These are phyloP conservation scores for Sphenopsis melanotis DNA, from an alignment of 2,797 vertebrate genomes.

Conservation along the genomic window DNA sequence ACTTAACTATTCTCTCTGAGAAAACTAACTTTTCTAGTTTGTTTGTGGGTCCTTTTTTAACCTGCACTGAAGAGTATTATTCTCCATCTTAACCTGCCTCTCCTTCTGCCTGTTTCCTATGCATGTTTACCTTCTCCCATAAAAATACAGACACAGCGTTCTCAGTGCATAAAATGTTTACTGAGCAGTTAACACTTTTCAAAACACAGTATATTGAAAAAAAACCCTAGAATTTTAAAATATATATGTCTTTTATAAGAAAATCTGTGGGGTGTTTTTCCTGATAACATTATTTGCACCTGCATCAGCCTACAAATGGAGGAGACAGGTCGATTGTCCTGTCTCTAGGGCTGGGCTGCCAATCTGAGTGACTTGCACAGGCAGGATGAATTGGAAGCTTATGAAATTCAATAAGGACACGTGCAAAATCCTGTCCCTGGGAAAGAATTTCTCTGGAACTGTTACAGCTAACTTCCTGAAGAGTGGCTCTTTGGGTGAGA, in stretches of 20 bases:
- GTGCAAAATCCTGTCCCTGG: background rate
- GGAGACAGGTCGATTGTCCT: background rate
- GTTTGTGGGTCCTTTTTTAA: background rate
- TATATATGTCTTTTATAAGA: background rate
- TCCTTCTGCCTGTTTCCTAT: background rate
- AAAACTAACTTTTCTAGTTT: background rate
- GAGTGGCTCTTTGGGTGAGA: background rate
- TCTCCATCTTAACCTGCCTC: background rate
- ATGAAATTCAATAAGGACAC: background rate
- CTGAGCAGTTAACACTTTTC: background rate
- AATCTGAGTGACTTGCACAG: background rate
- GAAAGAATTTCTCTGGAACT: background rate
- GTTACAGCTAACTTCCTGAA: background rate
- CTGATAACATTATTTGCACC: background rate
- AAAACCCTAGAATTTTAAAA: background rate
- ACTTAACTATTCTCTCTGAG: background rate
- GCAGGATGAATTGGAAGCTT: background rate
- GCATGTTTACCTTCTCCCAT: background rate
- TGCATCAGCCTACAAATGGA: background rate
- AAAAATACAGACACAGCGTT: background rate
- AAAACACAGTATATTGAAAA: background rate
- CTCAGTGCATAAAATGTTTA: background rate
- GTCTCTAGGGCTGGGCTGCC: background rate
- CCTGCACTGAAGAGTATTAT: background rate
- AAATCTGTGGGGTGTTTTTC: background rate